These are phyloP conservation scores for Vicugna pacos DNA, from an alignment of 2,113 vertebrate genomes.

Conservation along the genomic window DNA sequence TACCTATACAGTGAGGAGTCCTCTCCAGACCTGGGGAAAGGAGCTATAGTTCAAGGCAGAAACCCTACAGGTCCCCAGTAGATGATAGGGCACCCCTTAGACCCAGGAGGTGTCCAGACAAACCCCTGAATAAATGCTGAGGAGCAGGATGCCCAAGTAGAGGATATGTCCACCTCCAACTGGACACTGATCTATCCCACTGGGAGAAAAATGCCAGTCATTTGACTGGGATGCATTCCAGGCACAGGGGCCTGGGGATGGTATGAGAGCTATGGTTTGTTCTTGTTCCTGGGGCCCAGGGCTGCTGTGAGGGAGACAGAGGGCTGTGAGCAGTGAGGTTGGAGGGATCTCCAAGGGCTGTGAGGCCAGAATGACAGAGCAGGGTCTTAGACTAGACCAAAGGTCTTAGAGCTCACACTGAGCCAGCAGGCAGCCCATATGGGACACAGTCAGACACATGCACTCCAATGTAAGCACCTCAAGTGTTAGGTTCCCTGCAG, in stretches of 20 bases:
- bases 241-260: neutral
- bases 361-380: neutral
- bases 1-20: neutral
- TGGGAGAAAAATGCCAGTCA: neutral
- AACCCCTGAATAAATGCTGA: neutral
- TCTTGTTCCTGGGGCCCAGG: neutral
- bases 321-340: neutral
- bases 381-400: neutral
- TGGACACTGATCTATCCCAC: neutral
- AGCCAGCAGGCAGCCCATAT: neutral
- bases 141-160: neutral
- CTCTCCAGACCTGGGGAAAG: neutral
- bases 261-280: neutral
- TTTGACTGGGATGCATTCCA: neutral
- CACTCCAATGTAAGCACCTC: neutral
- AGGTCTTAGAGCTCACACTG: neutral
- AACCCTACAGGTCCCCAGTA: neutral
- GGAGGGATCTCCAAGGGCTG: neutral
- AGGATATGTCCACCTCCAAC: too few relatives aligned
- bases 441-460: neutral
- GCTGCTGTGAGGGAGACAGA: neutral
- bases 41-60: neutral
- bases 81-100: neutral
- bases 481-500: neutral
- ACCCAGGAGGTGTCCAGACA: neutral